Conservation (phyloP, 1,140 invertebrate species). For the Tetramorium simillimum region DNA sequence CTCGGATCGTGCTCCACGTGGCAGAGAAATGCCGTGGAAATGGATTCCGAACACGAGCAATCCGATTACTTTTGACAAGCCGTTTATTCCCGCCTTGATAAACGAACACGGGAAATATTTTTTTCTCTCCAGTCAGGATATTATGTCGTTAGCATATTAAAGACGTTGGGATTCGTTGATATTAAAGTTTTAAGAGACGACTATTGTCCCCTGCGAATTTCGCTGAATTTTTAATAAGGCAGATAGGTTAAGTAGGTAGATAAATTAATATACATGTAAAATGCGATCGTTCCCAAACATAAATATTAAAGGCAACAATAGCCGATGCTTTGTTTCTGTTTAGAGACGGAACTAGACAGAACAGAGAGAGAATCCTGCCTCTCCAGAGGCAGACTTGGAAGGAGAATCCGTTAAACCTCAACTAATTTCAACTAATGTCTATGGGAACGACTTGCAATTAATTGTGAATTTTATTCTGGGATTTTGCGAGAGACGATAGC, state of each 20-base stretch:
- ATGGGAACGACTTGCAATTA: constrained; percentile 29
- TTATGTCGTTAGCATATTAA: neutral
- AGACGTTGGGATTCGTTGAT: neutral
- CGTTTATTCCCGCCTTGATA: neutral
- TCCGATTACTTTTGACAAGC: neutral
- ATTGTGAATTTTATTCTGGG: constrained; percentile 30
- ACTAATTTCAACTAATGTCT: constrained; percentile 19
- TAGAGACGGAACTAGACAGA: neutral
- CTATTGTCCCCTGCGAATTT: neutral
- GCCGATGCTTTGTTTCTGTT: neutral
- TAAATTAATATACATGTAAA: neutral
- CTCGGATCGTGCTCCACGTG: neutral
- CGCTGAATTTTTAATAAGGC: neutral
- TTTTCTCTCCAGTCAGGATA: neutral
- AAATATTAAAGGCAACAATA: neutral
- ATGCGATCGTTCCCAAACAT: neutral
- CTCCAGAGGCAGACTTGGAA: neutral
- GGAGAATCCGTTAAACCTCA: constrained; percentile 2
- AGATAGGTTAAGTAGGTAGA: neutral
- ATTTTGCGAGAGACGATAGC: constrained; percentile 32
- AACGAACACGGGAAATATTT: neutral
- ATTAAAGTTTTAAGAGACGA: neutral
- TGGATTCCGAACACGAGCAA: constrained; percentile 13
- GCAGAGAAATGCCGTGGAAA: constrained; percentile 33
- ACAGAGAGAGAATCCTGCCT: neutral